A percentile compares a stretch with the other conserved stretches of the same genome.
phyloP scores from a whole-genome alignment of 1,140 invertebrate genomes.

The Neodiprion pinetum region DNA sequence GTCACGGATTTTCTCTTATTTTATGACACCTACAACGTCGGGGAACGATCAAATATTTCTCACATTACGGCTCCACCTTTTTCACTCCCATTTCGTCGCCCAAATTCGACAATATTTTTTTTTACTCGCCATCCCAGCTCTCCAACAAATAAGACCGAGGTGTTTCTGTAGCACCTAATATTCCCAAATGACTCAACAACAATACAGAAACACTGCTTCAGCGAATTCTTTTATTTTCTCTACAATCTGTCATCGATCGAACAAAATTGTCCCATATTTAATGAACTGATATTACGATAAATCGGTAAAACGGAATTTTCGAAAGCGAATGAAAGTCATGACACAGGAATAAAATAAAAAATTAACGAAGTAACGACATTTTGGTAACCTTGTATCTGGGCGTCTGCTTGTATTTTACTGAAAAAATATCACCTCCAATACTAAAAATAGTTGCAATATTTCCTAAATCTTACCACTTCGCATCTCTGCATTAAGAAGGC shows the following conservation, averaged over 20 bases:
- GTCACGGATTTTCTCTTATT: background rate
- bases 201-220: background rate
- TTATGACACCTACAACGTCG: no score
- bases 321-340: no score
- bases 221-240: background rate
- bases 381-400: background rate
- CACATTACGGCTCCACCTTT: no score
- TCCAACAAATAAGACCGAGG: background rate
- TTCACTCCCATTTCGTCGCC: no score
- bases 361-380: background rate
- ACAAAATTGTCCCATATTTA: no score
- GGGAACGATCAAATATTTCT: background rate
- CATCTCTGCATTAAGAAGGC: background rate
- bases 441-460: background rate
- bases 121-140: background rate
- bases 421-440: constrained; percentile 17
- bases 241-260: background rate
- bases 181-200: background rate
- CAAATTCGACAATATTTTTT: background rate
- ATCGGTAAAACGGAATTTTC: no score
- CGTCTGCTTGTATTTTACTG: background rate
- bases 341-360: background rate
- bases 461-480: no score
- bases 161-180: background rate
- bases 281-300: no score